These are phyloP conservation scores for Acleris emargana DNA, from an alignment of 2,888 invertebrate species.

Conservation along the genomic window DNA sequence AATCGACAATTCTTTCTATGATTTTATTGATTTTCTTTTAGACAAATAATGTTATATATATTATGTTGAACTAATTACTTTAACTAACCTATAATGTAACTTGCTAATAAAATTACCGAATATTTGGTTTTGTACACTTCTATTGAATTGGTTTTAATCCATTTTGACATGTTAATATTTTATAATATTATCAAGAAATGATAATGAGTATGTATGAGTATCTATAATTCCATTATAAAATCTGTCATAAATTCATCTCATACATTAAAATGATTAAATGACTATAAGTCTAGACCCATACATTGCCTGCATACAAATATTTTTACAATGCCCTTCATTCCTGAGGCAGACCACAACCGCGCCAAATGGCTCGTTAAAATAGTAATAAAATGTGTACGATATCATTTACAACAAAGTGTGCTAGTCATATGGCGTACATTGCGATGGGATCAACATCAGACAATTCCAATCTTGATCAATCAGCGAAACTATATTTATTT, in stretches of 20 bases:
- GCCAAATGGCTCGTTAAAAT: slow-evolving; percentile 26
- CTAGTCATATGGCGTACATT: slow-evolving; percentile 10
- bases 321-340: slow-evolving; percentile 16
- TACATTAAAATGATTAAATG: not conserved
- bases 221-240: not conserved
- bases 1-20: too few relatives aligned
- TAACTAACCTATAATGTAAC: too few relatives aligned
- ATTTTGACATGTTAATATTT: too few relatives aligned
- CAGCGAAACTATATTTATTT: too few relatives aligned
- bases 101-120: too few relatives aligned
- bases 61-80: too few relatives aligned
- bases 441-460: not conserved
- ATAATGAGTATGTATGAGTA: too few relatives aligned
- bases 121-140: too few relatives aligned
- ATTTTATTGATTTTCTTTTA: too few relatives aligned
- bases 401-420: slow-evolving; percentile 20
- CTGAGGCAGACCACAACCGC: slow-evolving; percentile 14
- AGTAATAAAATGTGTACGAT: slow-evolving; percentile 19
- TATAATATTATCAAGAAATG: too few relatives aligned
- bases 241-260: not conserved
- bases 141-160: too few relatives aligned
- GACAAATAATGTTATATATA: too few relatives aligned
- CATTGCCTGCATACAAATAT: slow-evolving; percentile 24
- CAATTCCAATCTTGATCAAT: not conserved
- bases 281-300: slow-evolving; percentile 12